phyloP scores from a whole-genome alignment of 2,888 invertebrate species.

The Catocala nupta region DNA sequence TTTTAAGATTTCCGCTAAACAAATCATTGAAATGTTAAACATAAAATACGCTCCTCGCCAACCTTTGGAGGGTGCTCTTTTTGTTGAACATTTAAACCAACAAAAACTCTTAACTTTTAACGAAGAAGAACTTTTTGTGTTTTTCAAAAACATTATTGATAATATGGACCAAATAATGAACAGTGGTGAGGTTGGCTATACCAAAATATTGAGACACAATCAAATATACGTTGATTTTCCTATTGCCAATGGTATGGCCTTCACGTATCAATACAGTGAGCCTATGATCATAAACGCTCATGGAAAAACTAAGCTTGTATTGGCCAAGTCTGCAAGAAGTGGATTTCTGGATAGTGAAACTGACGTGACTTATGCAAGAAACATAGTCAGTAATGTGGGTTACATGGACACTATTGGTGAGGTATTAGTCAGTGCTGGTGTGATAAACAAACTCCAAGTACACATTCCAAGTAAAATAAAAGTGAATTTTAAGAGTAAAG shows the following conservation, averaged over 20 bases:
- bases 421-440: constrained; percentile 87
- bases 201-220: constrained; percentile 86
- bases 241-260: constrained; percentile 90
- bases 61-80: constrained; percentile 87
- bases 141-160: constrained; percentile 73
- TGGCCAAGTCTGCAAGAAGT: constrained; percentile 47
- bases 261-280: constrained; percentile 87
- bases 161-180: constrained; percentile 72
- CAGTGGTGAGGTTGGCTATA: constrained; percentile 86
- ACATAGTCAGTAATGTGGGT: constrained; percentile 88
- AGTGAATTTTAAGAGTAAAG: constrained; percentile 71
- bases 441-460: constrained; percentile 87
- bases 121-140: constrained; percentile 82
- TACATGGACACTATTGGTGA: constrained; percentile 89
- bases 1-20: constrained; percentile 83
- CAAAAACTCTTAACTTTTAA: constrained; percentile 84
- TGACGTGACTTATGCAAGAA: constrained; percentile 83
- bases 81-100: constrained; percentile 75
- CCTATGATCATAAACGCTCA: constrained; percentile 86
- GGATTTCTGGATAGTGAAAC: constrained; percentile 76
- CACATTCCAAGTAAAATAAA: constrained; percentile 86
- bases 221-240: constrained; percentile 88
- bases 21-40: constrained; percentile 86
- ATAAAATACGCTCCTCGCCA: constrained; percentile 83
- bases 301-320: constrained; percentile 72